Base-by-base conservation (phyloP, 1,140 invertebrate species). In the Drosophila equinoxialis region DNA sequence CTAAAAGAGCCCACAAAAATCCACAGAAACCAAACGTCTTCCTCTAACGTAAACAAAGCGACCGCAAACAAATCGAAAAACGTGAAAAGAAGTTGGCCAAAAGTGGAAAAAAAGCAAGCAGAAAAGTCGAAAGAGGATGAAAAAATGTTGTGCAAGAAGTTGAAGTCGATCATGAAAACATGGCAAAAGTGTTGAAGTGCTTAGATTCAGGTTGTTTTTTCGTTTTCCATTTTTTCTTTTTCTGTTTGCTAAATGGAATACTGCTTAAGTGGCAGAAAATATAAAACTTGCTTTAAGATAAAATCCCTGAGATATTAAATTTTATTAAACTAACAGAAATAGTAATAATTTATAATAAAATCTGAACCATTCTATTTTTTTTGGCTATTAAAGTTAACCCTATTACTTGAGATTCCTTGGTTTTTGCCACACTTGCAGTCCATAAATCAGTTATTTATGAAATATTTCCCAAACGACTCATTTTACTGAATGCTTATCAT, bases 1-100 rank as follows among this genome's bases (percentile, higher is more conserved):
- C 76, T 79, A 69, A 74, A 79, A 80, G 63, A 58, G 17, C 26
- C 23, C 30, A 33, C 55, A 35, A 35, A 86, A 59, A 87, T 76
- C 39, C 55, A 33, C 41, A 54, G 11, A 71, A 68, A 54, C 63
- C 71, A 75, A 70, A n/a, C 17, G 45, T 51, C 45, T 51, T 51
- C 54, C 62, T 60, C 20, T 6, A 33, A 35, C 26, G 69, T 71
- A 77, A 85, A 85, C 81, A 84, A 80, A 84, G 72, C 64, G 63
- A 63, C 67, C 67, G 20, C 74, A 76, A 59, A 74, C 59, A 78
- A 84, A 75, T 85, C 62, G 65, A 70, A 77, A 83, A 68, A 71
- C 54, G 71, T 60, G 65, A 54, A 68, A 65, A 61, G 51, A 48
- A 33, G 45, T 23, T 65, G 42, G 30, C 39, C 48, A 55, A 48